Evolutionary conservation across 2,888 invertebrate genomes (phyloP).

Genomic region (Hypolimnas misippus): DNA sequence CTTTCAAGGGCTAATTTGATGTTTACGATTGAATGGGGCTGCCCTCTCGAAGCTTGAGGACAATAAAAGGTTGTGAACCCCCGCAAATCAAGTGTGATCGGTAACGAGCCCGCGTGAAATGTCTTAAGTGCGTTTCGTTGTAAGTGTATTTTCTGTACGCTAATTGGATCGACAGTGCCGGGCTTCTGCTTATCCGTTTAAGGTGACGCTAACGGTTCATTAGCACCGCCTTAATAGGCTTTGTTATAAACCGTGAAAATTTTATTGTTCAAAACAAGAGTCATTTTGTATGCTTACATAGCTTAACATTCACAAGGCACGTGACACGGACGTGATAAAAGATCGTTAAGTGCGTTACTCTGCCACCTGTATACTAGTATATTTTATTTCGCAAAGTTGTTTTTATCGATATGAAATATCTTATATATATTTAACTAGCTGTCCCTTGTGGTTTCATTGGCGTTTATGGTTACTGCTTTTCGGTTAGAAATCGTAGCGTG

Average conservation of each 20-base stretch:
- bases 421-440: too few relatives aligned
- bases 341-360: too few relatives aligned
- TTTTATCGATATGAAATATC: too few relatives aligned
- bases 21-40: constrained; percentile 44
- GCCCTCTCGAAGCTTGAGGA: constrained; percentile 38
- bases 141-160: constrained; percentile 67
- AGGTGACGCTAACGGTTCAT: constrained; percentile 73
- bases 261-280: constrained; percentile 24
- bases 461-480: too few relatives aligned
- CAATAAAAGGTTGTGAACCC: constrained; percentile 35
- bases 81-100: constrained; percentile 39
- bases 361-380: neutral
- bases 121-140: constrained; percentile 76
- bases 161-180: constrained; percentile 74
- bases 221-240: constrained; percentile 58
- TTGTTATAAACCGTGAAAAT: constrained; percentile 26
- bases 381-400: too few relatives aligned
- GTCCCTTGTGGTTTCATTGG: too few relatives aligned
- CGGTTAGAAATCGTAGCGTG: too few relatives aligned
- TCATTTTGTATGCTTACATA: neutral
- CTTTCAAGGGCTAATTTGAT: constrained; percentile 44
- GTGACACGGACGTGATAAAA: neutral
- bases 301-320: too few relatives aligned
- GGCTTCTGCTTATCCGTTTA: constrained; percentile 79
- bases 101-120: constrained; percentile 62